Percentiles rank a stretch among this genome's conserved stretches.
Conservation (phyloP, 1,140 invertebrate species). For the Bombus difficillimus region DNA sequence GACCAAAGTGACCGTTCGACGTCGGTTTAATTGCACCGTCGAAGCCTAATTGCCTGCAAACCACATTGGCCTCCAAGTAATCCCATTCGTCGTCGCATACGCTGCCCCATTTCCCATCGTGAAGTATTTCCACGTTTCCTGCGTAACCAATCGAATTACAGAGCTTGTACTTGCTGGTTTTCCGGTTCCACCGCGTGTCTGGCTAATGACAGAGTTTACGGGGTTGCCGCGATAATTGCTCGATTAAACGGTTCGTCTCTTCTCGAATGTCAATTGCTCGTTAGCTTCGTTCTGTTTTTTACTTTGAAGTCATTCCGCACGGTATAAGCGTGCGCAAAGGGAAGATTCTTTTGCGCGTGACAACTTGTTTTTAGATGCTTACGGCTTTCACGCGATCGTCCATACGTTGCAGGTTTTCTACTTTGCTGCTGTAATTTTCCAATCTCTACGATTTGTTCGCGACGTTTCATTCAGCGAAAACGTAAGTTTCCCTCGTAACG, state of each 20-base stretch:
- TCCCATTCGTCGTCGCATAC: slow-evolving; percentile 98
- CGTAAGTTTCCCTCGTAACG: too few relatives aligned
- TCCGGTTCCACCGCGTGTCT: background rate
- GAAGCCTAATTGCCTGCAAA: slow-evolving; percentile 92
- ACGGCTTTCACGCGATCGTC: too few relatives aligned
- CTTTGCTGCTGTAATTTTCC: too few relatives aligned
- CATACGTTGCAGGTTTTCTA: too few relatives aligned
- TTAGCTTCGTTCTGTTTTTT: background rate
- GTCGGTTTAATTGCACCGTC: slow-evolving; percentile 85
- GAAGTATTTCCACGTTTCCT: slow-evolving; percentile 95
- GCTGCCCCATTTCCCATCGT: slow-evolving; percentile 93
- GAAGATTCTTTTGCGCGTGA: too few relatives aligned
- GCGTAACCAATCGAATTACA: slow-evolving; percentile 60
- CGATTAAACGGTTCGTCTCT: background rate
- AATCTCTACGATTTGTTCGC: too few relatives aligned
- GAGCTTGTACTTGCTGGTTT: slow-evolving; percentile 29
- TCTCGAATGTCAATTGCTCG: background rate
- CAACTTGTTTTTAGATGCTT: too few relatives aligned
- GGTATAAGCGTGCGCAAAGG: too few relatives aligned
- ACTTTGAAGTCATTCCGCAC: background rate
- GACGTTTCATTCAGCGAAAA: too few relatives aligned
- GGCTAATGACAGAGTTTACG: slow-evolving; percentile 5
- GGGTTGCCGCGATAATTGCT: slow-evolving; percentile 13
- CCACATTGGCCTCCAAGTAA: slow-evolving; percentile 89
- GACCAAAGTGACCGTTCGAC: slow-evolving; percentile 89